Evolutionary conservation across 2,797 vertebrate genomes (phyloP).

Genomic region (Mastacembelus armatus): DNA sequence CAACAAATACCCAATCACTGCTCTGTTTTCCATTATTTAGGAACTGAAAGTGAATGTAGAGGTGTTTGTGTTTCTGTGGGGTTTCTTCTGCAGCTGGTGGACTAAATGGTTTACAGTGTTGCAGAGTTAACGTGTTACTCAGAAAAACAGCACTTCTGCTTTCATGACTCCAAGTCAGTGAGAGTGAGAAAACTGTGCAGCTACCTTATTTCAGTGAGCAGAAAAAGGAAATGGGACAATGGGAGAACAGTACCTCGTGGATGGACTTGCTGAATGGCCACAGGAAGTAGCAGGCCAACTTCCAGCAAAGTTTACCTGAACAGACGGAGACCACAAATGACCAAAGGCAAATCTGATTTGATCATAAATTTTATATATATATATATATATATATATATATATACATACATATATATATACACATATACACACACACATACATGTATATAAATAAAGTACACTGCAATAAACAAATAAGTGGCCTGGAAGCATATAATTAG

Average conservation of each 20-base stretch:
- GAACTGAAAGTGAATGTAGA: neutral
- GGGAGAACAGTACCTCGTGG: conserved; percentile 69
- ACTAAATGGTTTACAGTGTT: neutral
- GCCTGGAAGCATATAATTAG: no score
- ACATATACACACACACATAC: no score
- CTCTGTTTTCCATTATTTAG: neutral
- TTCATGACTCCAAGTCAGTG: conserved; percentile 1
- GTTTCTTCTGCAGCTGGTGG: neutral
- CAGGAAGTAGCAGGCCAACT: conserved; percentile 85
- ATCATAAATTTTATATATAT: no score
- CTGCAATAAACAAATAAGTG: no score
- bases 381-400: no score
- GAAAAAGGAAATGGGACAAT: conserved; percentile 4
- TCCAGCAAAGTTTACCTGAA: conserved; percentile 85
- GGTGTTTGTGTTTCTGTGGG: neutral
- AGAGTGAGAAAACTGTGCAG: conserved; percentile 17
- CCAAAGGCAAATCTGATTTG: neutral
- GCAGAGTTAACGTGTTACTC: conserved; percentile 1
- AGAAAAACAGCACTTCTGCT: conserved; percentile 25
- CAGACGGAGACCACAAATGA: conserved; percentile 8
- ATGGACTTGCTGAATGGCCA: conserved; percentile 91
- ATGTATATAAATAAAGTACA: no score
- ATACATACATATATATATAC: no score
- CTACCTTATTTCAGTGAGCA: conserved; percentile 14
- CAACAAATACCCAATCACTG: neutral